Percentiles rank a stretch among this genome's conserved stretches.
Conservation (phyloP, 1,140 invertebrate species). For the Hylaeus volcanicus region DNA sequence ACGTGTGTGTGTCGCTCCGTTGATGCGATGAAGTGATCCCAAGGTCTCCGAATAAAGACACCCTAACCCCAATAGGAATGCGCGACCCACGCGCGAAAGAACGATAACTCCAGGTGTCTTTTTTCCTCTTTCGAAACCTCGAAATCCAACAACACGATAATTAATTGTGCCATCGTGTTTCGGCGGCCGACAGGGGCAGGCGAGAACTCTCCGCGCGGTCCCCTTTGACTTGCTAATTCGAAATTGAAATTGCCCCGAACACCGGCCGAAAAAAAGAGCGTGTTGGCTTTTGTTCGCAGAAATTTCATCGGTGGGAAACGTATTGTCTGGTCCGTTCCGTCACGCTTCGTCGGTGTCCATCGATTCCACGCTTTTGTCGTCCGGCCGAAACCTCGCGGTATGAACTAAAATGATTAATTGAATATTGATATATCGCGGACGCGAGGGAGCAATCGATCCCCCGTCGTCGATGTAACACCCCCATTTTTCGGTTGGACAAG, state of each 20-base stretch:
- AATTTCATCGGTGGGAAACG: slow-evolving; percentile 64
- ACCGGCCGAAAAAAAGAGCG: slow-evolving; percentile 45
- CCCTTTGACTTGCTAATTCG: slow-evolving; percentile 60
- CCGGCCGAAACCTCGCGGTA: slow-evolving; percentile 58
- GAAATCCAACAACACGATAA: slow-evolving; percentile 19
- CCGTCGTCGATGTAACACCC: slow-evolving; percentile 46
- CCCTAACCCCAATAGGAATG: too few relatives aligned
- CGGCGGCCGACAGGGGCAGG: not conserved
- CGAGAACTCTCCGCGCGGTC: slow-evolving; percentile 2
- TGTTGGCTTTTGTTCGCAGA: slow-evolving; percentile 62
- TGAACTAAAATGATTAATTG: slow-evolving; percentile 67
- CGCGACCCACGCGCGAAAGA: too few relatives aligned
- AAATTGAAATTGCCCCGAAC: slow-evolving; percentile 42
- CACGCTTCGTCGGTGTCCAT: slow-evolving; percentile 61
- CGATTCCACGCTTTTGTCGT: slow-evolving; percentile 65
- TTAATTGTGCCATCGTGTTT: slow-evolving; percentile 46
- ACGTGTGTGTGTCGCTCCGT: not conserved
- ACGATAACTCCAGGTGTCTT: too few relatives aligned
- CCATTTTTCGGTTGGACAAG: slow-evolving; percentile 59
- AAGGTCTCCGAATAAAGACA: too few relatives aligned
- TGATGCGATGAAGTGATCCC: not conserved
- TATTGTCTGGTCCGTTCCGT: slow-evolving; percentile 61
- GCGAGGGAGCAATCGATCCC: slow-evolving; percentile 54
- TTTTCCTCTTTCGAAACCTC: too few relatives aligned
- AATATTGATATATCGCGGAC: slow-evolving; percentile 62